phyloP scores from a whole-genome alignment of 2,797 vertebrate species.

The Centropyge bicolor region DNA sequence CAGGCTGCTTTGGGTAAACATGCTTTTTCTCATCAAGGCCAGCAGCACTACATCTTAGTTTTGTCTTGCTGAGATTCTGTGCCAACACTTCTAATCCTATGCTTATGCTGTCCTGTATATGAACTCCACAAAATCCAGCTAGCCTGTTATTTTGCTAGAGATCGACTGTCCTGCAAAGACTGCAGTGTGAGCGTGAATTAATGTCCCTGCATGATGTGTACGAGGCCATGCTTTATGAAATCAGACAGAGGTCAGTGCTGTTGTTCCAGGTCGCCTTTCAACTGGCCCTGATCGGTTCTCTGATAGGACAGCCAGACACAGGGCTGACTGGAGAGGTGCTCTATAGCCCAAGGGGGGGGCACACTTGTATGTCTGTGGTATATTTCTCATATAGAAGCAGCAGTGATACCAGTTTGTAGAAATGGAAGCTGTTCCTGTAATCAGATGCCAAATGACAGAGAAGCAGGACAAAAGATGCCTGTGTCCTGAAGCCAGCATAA shows the following conservation, averaged over 20 bases:
- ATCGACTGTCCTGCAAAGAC: constrained; percentile 25
- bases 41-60: background rate
- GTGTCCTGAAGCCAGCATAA: constrained; percentile 72
- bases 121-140: constrained; percentile 25
- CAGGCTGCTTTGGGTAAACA: background rate
- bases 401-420: constrained; percentile 63
- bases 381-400: constrained; percentile 70
- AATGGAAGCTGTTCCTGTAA: constrained; percentile 76
- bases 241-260: constrained; percentile 59
- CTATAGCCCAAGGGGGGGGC: constrained; percentile 31
- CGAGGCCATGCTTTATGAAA: constrained; percentile 50
- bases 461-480: constrained; percentile 72
- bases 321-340: constrained; percentile 53
- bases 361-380: constrained; percentile 37
- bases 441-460: constrained; percentile 61
- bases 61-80: constrained; percentile 26
- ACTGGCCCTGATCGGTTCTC: constrained; percentile 58
- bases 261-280: constrained; percentile 53
- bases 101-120: constrained; percentile 28
- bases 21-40: background rate
- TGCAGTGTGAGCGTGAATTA: constrained; percentile 8
- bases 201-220: constrained; percentile 30
- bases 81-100: constrained; percentile 22
- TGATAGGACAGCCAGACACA: constrained; percentile 61
- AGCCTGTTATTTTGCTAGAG: constrained; percentile 23